These are phyloP conservation scores for Cephus rjabovi DNA, from an alignment of 2,888 invertebrate species.

Conservation along the genomic window DNA sequence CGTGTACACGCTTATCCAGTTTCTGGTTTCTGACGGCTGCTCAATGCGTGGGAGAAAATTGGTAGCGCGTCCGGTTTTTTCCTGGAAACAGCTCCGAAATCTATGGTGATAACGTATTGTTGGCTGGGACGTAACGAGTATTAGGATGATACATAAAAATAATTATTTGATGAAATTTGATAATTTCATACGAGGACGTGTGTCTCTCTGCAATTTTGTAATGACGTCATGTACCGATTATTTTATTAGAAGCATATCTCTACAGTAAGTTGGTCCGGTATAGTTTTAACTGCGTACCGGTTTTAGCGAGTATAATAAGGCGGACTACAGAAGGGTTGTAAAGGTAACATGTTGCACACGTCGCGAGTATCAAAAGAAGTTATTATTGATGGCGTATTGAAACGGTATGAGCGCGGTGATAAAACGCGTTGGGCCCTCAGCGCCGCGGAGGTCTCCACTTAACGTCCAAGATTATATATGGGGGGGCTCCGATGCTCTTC, in stretches of 20 bases:
- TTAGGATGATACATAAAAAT: not conserved
- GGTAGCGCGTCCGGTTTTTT: no score
- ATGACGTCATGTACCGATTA: not conserved
- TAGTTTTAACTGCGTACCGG: not conserved
- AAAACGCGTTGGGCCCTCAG: conserved; percentile 59
- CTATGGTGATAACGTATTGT: not conserved
- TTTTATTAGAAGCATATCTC: not conserved
- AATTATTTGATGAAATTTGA: not conserved
- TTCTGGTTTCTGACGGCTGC: no score
- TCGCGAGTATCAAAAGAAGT: conserved; percentile 49
- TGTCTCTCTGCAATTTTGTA: not conserved
- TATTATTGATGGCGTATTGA: conserved; percentile 67
- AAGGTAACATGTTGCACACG: conserved; percentile 40
- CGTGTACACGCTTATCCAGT: no score
- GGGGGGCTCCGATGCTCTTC: conserved; percentile 40
- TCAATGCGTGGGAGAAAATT: no score
- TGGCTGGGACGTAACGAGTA: not conserved
- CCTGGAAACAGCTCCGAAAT: no score
- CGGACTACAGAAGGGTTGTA: conserved; percentile 31
- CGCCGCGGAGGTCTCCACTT: conserved; percentile 63
- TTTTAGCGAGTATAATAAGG: not conserved
- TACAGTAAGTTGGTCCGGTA: not conserved
- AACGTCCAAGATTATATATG: conserved; percentile 62
- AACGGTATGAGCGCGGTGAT: conserved; percentile 64
- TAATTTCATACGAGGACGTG: not conserved